phyloP scores from a whole-genome alignment of 2,113 vertebrate species.

The Ranitomeya variabilis region DNA sequence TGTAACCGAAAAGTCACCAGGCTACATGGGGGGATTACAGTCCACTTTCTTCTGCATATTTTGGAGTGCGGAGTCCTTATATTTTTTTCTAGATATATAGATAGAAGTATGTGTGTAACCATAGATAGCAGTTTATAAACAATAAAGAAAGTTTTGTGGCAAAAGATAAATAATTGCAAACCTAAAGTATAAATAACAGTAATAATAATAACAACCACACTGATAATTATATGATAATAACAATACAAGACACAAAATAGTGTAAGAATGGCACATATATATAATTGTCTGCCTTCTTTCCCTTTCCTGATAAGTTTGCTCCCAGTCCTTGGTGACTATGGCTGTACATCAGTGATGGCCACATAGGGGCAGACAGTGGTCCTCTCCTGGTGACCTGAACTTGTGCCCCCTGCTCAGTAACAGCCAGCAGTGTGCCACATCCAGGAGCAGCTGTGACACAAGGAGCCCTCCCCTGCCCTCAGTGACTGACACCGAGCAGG shows the following conservation, averaged over 20 bases:
- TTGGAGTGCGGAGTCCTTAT: too few relatives aligned
- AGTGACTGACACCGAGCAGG: neutral
- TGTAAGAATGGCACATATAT: neutral
- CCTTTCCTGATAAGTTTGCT: neutral
- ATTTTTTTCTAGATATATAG: too few relatives aligned
- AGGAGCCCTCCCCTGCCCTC: neutral
- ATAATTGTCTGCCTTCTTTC: neutral
- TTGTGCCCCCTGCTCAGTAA: neutral
- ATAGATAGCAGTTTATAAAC: too few relatives aligned
- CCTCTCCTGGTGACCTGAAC: neutral
- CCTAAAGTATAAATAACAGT: neutral
- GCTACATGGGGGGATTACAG: too few relatives aligned
- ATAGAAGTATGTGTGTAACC: too few relatives aligned
- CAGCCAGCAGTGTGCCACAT: constrained; percentile 4
- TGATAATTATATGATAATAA: neutral
- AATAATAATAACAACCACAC: neutral
- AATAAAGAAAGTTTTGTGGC: too few relatives aligned
- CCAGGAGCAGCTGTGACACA: constrained; percentile 10
- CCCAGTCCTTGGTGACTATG: neutral
- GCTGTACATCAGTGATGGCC: neutral
- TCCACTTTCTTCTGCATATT: too few relatives aligned
- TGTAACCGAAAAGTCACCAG: too few relatives aligned
- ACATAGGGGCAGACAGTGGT: neutral
- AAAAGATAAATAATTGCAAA: neutral
- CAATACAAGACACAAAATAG: neutral